Percentiles rank a stretch among this genome's conserved stretches.
Evolutionary conservation across 2,888 invertebrate species (phyloP).

Genomic region (Cephus pygmeus): DNA sequence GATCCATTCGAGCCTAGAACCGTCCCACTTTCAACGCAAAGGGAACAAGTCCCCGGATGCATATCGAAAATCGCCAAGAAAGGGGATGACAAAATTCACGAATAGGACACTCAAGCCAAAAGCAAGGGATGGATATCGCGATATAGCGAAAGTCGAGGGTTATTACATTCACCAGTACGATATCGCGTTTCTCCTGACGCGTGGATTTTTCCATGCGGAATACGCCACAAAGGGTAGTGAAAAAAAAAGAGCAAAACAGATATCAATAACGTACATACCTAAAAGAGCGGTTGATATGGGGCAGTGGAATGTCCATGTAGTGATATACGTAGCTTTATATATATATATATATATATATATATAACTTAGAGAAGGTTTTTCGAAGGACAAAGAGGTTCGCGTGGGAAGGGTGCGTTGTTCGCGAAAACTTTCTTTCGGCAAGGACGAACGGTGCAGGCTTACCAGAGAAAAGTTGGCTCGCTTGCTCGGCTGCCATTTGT

Average conservation of each 20-base stretch:
- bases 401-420: background rate
- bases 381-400: background rate
- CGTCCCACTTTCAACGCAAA: background rate
- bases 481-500: conserved; percentile 13
- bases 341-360: background rate
- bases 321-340: background rate
- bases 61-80: background rate
- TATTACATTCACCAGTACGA: background rate
- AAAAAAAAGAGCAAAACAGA: background rate
- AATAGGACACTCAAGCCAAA: background rate
- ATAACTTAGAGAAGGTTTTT: background rate
- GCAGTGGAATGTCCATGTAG: background rate
- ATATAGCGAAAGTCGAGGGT: background rate
- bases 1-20: background rate
- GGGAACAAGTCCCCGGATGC: background rate
- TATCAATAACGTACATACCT: background rate
- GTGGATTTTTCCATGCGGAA: background rate
- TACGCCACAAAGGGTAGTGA: background rate
- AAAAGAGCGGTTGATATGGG: background rate
- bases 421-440: background rate
- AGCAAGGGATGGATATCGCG: background rate
- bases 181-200: background rate
- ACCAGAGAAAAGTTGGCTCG: background rate
- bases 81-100: background rate
- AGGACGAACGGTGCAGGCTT: background rate